Conservation (phyloP, 2,888 invertebrate species). For the Linnaemya vulpina region DNA sequence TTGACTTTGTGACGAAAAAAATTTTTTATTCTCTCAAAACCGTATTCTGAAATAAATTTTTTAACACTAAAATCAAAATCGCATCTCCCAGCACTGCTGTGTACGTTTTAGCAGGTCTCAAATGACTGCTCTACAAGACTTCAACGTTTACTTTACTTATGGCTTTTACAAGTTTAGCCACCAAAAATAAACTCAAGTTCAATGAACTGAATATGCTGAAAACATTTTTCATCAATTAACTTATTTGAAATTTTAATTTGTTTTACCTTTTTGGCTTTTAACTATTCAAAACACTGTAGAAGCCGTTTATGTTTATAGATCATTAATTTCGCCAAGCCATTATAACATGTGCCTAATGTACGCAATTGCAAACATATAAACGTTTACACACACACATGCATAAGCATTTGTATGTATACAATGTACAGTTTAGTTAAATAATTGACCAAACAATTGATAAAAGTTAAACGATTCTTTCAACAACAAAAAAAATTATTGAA, state of each 20-base stretch:
- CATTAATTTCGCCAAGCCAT: slow-evolving; percentile 78
- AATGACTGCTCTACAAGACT: too few species aligned
- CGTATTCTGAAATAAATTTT: too few species aligned
- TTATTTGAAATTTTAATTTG: background rate
- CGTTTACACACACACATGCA: slow-evolving; percentile 56
- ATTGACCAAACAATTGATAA: slow-evolving; percentile 9
- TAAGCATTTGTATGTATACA: background rate
- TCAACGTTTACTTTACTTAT: background rate
- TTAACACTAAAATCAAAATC: too few species aligned
- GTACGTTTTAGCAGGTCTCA: too few species aligned
- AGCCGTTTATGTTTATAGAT: slow-evolving; percentile 69
- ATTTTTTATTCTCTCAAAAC: too few species aligned
- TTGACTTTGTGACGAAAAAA: too few species aligned
- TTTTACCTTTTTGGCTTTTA: background rate
- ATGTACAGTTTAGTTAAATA: background rate
- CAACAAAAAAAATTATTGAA: background rate
- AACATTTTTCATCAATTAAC: background rate
- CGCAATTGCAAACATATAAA: background rate
- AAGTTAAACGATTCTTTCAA: slow-evolving; percentile 68
- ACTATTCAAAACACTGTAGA: background rate
- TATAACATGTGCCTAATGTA: background rate
- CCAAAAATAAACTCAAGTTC: background rate
- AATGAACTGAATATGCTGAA: background rate
- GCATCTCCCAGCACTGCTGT: too few species aligned
- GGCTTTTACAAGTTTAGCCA: background rate